Evolutionary conservation across 2,888 invertebrate species (phyloP).

Genomic region (Agrypnus murinus): DNA sequence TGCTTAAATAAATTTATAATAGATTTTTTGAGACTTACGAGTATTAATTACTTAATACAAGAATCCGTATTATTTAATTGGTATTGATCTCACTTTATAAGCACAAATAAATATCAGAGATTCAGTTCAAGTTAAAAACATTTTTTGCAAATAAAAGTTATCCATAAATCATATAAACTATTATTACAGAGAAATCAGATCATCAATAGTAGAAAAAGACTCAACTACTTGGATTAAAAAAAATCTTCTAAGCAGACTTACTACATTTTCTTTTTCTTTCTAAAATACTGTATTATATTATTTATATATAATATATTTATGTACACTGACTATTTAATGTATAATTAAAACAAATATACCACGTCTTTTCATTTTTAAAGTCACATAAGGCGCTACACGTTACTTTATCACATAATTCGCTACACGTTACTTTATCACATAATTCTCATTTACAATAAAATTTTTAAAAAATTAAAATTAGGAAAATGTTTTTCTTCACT

Average conservation of each 20-base stretch:
- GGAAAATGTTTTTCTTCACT: not conserved
- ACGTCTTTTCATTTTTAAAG: slow-evolving; percentile 53
- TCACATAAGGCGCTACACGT: slow-evolving; percentile 64
- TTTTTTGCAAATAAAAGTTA: not conserved
- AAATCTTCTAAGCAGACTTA: slow-evolving; percentile 21
- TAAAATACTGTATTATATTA: slow-evolving; percentile 22
- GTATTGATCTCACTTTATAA: not conserved
- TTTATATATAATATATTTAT: slow-evolving; percentile 11
- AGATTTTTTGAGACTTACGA: slow-evolving; percentile 4
- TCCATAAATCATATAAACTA: slow-evolving; percentile 3
- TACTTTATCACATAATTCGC: too few relatives aligned
- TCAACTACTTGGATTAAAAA: slow-evolving; percentile 1
- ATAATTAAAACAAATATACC: slow-evolving; percentile 25
- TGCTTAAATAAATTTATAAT: too few relatives aligned
- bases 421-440: too few relatives aligned
- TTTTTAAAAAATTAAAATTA: not conserved
- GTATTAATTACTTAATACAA: not conserved
- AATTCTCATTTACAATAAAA: slow-evolving; percentile 49
- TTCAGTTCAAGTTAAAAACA: slow-evolving; percentile 1
- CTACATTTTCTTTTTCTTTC: slow-evolving; percentile 4
- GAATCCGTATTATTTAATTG: slow-evolving; percentile 17
- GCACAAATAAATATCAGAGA: slow-evolving; percentile 21
- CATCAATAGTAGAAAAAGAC: slow-evolving; percentile 27
- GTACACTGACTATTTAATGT: slow-evolving; percentile 40
- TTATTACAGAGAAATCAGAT: slow-evolving; percentile 30